Percentiles rank a stretch among this genome's conserved stretches.
phyloP scores from a whole-genome alignment of 2,888 invertebrate genomes.

The Andrena dorsata region DNA sequence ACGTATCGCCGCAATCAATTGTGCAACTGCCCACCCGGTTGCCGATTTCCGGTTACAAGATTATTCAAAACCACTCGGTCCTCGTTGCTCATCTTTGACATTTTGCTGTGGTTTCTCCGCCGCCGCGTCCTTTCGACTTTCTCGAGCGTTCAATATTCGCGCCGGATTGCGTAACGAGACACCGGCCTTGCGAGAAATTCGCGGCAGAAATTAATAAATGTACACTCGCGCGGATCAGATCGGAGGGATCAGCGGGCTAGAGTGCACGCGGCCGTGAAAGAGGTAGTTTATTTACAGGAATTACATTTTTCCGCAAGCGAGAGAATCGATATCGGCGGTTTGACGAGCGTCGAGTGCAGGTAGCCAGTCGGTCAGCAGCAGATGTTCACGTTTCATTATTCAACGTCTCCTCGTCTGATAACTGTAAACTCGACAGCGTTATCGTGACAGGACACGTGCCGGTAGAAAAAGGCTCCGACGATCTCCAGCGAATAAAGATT shows the following conservation, averaged over 20 bases:
- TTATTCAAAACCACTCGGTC: constrained; percentile 30
- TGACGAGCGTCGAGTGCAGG: constrained; percentile 57
- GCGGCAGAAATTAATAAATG: background rate
- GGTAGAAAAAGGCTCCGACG: too few relatives aligned
- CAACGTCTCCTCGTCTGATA: constrained; percentile 23
- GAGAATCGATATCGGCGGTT: constrained; percentile 39
- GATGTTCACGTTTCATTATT: constrained; percentile 70
- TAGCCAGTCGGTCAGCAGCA: constrained; percentile 47
- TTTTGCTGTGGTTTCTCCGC: constrained; percentile 58
- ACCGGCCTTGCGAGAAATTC: constrained; percentile 60
- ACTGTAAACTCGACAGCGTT: constrained; percentile 20
- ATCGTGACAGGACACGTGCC: constrained; percentile 31
- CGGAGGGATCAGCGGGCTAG: too few relatives aligned
- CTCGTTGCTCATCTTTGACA: constrained; percentile 69
- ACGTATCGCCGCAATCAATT: constrained; percentile 4
- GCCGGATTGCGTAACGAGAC: constrained; percentile 47
- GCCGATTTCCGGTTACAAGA: constrained; percentile 39
- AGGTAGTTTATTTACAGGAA: constrained; percentile 26
- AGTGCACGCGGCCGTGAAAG: too few relatives aligned
- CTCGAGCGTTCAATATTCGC: constrained; percentile 49
- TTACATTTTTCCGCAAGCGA: constrained; percentile 16
- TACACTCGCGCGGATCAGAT: too few relatives aligned
- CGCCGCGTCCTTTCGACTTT: constrained; percentile 53
- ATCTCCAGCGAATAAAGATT: background rate
- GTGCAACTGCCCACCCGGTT: constrained; percentile 16